A percentile compares a stretch with the other conserved stretches of the same genome.
Evolutionary conservation across 2,797 vertebrate species (phyloP).

Genomic region (Halcyon smyrnensis): DNA sequence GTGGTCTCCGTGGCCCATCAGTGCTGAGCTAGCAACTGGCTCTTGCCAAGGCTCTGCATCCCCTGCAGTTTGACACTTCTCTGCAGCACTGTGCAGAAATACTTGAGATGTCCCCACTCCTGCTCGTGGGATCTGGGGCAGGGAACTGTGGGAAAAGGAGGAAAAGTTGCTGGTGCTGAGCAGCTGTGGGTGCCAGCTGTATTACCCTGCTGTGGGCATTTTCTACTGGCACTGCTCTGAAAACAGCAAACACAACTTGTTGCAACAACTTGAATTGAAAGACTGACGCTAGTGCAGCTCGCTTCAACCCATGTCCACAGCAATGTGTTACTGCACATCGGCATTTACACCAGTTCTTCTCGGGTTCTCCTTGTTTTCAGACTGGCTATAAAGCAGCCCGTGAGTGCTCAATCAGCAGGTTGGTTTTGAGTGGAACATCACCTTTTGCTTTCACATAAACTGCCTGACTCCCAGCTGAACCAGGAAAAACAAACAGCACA

Average conservation of each 20-base stretch:
- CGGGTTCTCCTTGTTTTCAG: not conserved
- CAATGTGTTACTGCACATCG: not conserved
- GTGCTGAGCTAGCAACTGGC: not conserved
- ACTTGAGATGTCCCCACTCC: not conserved
- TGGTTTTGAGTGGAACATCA: not conserved
- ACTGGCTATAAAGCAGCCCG: not conserved
- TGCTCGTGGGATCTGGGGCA: fast-evolving
- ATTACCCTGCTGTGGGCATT: not conserved
- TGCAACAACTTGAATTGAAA: not conserved
- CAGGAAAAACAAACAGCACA: constrained; percentile 5
- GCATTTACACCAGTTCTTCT: not conserved
- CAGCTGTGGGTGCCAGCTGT: not conserved
- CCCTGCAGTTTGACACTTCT: not conserved
- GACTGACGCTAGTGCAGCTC: not conserved
- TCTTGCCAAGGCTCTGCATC: not conserved
- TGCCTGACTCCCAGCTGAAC: not conserved
- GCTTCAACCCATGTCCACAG: fast-evolving
- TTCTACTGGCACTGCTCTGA: not conserved
- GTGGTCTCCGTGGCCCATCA: fast-evolving
- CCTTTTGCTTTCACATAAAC: constrained; percentile 12
- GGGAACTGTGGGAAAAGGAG: not conserved
- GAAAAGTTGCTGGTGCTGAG: not conserved
- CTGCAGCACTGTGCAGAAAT: not conserved
- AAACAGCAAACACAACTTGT: not conserved
- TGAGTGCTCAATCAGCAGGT: not conserved